Evolutionary conservation across 2,888 invertebrate species (phyloP).

Genomic region (Altica lythri): DNA sequence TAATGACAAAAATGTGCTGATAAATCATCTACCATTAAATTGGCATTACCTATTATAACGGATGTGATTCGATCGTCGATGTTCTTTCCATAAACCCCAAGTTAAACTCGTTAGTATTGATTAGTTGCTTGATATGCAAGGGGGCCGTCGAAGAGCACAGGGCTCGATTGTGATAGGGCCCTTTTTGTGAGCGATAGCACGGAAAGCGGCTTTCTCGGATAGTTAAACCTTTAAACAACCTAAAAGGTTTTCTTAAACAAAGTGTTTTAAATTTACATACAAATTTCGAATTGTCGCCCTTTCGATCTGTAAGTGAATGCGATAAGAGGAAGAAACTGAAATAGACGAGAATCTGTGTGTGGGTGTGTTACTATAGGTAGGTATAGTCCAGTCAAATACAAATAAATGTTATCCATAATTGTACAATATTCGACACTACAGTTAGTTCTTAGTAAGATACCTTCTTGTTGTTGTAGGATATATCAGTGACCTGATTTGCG

Average conservation of each 20-base stretch:
- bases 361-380: too few species aligned
- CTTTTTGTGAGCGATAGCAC: conserved; percentile 38
- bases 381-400: too few species aligned
- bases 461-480: too few species aligned
- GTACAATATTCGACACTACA: too few species aligned
- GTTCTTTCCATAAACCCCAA: conserved; percentile 35
- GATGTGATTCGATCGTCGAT: conserved; percentile 28
- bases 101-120: conserved; percentile 43
- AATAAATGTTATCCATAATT: too few species aligned
- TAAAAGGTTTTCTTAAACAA: conserved; percentile 44
- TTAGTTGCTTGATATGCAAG: conserved; percentile 43
- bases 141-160: conserved; percentile 36
- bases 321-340: conserved; percentile 41
- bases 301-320: conserved; percentile 31
- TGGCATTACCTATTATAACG: conserved; percentile 29
- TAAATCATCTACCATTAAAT: conserved; percentile 26
- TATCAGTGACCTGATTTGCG: too few species aligned
- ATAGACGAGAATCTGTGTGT: conserved; percentile 14
- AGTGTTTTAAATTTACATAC: conserved; percentile 49
- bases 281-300: conserved; percentile 41
- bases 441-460: too few species aligned
- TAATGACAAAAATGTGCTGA: conserved; percentile 27
- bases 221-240: conserved; percentile 37
- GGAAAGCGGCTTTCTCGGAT: conserved; percentile 28
- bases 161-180: conserved; percentile 25